Evolutionary conservation across 2,113 vertebrate species (phyloP).

Genomic region (Sphaerodactylus townsendi): DNA sequence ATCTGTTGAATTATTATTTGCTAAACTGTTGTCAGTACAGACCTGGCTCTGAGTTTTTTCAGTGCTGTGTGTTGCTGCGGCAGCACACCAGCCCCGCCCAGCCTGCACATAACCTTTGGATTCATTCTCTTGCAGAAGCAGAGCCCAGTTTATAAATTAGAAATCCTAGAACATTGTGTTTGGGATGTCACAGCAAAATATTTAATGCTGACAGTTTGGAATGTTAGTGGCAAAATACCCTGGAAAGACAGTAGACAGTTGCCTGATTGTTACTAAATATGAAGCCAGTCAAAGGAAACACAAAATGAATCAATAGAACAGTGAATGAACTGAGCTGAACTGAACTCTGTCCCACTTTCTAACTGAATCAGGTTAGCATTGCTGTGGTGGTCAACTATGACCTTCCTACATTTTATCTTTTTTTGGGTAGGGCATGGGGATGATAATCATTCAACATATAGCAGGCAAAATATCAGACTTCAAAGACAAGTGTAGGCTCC

Average conservation of each 20-base stretch:
- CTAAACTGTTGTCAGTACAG: too few species aligned
- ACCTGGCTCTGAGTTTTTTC: too few species aligned
- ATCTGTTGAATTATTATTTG: too few species aligned
- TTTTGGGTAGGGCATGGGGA: neutral
- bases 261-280: conserved; percentile 19
- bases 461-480: too few species aligned
- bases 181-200: neutral
- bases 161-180: too few species aligned
- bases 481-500: too few species aligned
- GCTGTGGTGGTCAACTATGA: conserved; percentile 3
- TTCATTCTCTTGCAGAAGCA: too few species aligned
- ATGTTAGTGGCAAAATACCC: neutral
- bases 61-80: too few species aligned
- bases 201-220: neutral
- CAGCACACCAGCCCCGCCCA: too few species aligned
- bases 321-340: conserved; percentile 16
- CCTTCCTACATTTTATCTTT: neutral
- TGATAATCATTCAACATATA: neutral
- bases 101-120: too few species aligned
- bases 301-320: conserved; percentile 19
- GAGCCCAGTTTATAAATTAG: too few species aligned
- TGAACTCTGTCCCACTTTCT: conserved; percentile 48
- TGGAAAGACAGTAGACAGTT: neutral
- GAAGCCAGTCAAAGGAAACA: conserved; percentile 19
- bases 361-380: conserved; percentile 32